These are phyloP conservation scores for Myotis planiceps DNA, from an alignment of 2,797 vertebrate genomes.

Conservation along the genomic window DNA sequence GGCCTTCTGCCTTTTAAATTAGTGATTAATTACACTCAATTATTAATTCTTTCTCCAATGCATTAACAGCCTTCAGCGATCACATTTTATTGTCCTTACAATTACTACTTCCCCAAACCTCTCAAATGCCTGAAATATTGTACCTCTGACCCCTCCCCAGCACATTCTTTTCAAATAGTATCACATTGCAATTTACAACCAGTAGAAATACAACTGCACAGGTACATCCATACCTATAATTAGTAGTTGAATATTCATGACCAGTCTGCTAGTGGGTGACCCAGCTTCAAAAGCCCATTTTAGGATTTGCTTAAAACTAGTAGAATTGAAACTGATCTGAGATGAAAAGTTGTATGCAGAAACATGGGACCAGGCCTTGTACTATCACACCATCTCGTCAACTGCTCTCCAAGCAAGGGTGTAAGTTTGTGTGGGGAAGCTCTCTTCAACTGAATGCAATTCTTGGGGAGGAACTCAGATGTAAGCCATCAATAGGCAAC, in stretches of 20 bases:
- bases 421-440: neutral
- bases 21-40: neutral
- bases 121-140: neutral
- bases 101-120: neutral
- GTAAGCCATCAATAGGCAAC: neutral
- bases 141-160: neutral
- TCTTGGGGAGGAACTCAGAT: neutral
- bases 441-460: neutral
- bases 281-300: neutral
- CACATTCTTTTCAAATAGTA: neutral
- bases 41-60: neutral
- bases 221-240: neutral
- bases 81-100: neutral
- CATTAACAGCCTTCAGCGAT: neutral
- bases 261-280: neutral
- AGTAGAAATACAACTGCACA: neutral
- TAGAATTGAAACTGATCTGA: neutral
- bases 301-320: neutral
- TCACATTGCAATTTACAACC: neutral
- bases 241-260: neutral
- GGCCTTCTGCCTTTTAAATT: neutral
- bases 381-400: neutral
- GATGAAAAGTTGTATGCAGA: neutral
- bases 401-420: neutral
- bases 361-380: neutral